Base-by-base conservation (phyloP, 2,888 invertebrate species). In the Phragmatobia fuliginosa region DNA sequence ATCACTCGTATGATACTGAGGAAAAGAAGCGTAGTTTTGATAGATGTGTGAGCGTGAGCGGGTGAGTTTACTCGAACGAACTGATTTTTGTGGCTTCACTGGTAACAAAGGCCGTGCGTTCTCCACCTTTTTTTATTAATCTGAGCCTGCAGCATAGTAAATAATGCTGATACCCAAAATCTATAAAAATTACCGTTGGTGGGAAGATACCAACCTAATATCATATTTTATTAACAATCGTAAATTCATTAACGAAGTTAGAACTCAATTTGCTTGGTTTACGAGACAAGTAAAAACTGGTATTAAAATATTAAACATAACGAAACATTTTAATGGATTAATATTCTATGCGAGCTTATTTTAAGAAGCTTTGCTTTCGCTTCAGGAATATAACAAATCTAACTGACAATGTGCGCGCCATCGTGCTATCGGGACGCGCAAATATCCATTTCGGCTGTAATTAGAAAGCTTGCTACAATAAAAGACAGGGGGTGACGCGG, bases 391-490 rank as follows among this genome's bases (percentile, higher is more conserved):
- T 89, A 88, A 87, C 86, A 85, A 86, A 82, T 82, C 79, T 41
- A 70, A 71, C 63, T 58, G 62, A 14, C 49, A 74, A 81, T 73
- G 70, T 73, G 74, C 67, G 63, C 45, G 56, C 28, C 52, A 52
- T 52, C 25, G 52, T 72, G 78, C 75, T 79, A 82, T 77, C 83
- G 77, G 74, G 82, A 72, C 81, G 75, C 79, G 80, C 85, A 85
- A 87, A 90, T 89, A 88, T 87, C 87, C 88, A 85, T 89, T 87
- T 85, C 86, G 86, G 81, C 85, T 87, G 89, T 91, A 92, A 92
- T 91, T 92, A 91, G 88, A 90, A 91, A 90, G 87, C 88, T 88
- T 85, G 88, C 86, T 87, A 89, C 88, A 90, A 89, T 90, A 90
- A 90, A 89, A 88, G 86, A 81, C 86, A 83, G 85, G 83, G 88